Base-by-base conservation (phyloP, 2,888 invertebrate genomes). In the Diaperis boleti region DNA sequence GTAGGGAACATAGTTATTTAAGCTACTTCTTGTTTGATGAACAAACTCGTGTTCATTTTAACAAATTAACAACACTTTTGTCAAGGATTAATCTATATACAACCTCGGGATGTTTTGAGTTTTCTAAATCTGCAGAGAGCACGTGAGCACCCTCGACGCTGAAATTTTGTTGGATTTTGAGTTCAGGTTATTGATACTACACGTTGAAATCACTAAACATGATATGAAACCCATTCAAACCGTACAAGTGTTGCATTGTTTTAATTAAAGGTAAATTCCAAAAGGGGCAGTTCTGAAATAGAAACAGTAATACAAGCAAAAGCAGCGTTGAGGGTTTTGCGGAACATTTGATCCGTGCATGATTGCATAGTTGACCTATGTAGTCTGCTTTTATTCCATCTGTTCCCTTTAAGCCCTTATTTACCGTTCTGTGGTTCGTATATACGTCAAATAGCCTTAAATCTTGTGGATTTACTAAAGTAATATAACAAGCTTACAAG, bases 351-450 rank as follows among this genome's bases (percentile, higher is more conserved):
- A 66, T 66, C 59, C 61, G 47, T 52, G 59, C 56, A 57, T 64
- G 60, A 66, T 66, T 63, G 59, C 50, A 63, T 59, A 56, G 49
- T 50, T 64, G 65, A 62, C 65, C 68, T 59, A 33, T 22, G 42
- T 50, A 50, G 50, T 54, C 39, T 59, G 52, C 52, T 63, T 59
- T 65, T 63, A 50, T 62, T 49, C 42, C 59, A 63, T 64, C 55
- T 63, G 61, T 57, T 37, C 62, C 39, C 49, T 62, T 59, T 66
- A 68, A 68, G 64, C 62, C 50, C 56, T 57, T 68, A 66, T 64
- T 66, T 59, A 61, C 59, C 56, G 54, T 57, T 66, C 63, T 66
- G 44, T 42, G 56, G 35, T 49, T 41, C 35, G 50, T 42, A 56
- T 47, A 62, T 68, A 64, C 63, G 62, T 68, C 66, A 68, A 64